phyloP scores from a whole-genome alignment of 2,113 vertebrate species.

The Synodontis membranacea region DNA sequence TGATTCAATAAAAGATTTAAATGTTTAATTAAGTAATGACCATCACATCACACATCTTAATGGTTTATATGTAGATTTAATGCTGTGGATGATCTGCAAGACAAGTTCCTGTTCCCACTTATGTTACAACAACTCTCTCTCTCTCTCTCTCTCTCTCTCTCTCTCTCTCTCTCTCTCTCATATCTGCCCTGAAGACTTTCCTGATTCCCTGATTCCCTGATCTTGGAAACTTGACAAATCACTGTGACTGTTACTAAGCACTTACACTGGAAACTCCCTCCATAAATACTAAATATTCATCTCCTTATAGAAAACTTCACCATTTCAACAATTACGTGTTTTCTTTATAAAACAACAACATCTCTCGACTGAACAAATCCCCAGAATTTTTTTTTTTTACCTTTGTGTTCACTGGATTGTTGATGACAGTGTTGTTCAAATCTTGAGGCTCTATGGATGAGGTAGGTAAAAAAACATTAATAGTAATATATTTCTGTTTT shows the following conservation, averaged over 20 bases:
- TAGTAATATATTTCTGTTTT: not conserved
- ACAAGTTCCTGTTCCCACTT: not conserved
- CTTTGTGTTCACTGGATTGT: not conserved
- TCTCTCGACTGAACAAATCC: not conserved
- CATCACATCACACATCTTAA: not conserved
- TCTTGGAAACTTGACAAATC: no score
- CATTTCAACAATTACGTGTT: not conserved
- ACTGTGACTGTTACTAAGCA: no score
- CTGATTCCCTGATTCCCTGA: no score
- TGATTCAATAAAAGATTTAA: not conserved
- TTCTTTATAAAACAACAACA: not conserved
- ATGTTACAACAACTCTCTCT: not conserved
- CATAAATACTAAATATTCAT: not conserved
- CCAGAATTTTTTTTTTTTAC: not conserved
- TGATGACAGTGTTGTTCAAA: not conserved
- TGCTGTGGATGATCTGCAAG: not conserved
- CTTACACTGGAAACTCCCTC: not conserved
- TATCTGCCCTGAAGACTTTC: no score
- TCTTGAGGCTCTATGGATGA: slow-evolving; percentile 14
- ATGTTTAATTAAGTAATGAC: not conserved
- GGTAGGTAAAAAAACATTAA: not conserved
- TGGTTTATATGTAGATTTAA: not conserved
- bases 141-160: no score
- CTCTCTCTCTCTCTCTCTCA: no score
- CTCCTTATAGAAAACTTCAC: not conserved